phyloP scores from a whole-genome alignment of 2,797 vertebrate genomes.

The Graptemys geographica region DNA sequence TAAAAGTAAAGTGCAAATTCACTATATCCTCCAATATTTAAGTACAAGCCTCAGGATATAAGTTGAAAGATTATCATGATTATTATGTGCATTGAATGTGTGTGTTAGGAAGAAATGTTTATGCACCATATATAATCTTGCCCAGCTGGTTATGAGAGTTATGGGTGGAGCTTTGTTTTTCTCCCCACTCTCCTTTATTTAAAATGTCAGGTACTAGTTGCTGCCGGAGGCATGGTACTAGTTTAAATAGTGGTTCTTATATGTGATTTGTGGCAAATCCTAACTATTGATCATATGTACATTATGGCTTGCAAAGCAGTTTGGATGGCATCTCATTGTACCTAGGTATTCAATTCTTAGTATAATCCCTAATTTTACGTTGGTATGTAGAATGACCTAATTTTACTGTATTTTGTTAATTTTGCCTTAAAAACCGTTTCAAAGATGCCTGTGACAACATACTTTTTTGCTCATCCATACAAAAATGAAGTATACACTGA shows the following conservation, averaged over 20 bases:
- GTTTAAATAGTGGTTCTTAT: rapidly evolving
- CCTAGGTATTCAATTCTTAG: neutral
- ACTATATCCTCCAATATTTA: neutral
- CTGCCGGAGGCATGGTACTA: rapidly evolving
- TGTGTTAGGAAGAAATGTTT: neutral
- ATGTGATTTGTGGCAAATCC: neutral
- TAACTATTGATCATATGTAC: neutral
- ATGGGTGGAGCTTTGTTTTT: neutral
- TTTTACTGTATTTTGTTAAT: neutral
- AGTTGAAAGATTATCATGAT: neutral
- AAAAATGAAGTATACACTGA: neutral
- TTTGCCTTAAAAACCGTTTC: neutral
- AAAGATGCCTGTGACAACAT: neutral
- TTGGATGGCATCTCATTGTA: neutral
- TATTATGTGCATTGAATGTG: neutral
- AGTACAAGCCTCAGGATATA: neutral
- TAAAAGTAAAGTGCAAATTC: neutral
- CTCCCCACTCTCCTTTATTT: neutral
- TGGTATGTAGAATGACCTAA: neutral
- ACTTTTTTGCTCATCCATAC: neutral
- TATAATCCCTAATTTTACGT: neutral
- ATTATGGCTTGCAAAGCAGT: neutral
- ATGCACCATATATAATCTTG: neutral
- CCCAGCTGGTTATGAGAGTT: neutral
- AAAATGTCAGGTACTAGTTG: neutral